Percentiles rank a stretch among this genome's conserved stretches.
phyloP scores from a whole-genome alignment of 2,113 vertebrate genomes.

The Vulpes vulpes region DNA sequence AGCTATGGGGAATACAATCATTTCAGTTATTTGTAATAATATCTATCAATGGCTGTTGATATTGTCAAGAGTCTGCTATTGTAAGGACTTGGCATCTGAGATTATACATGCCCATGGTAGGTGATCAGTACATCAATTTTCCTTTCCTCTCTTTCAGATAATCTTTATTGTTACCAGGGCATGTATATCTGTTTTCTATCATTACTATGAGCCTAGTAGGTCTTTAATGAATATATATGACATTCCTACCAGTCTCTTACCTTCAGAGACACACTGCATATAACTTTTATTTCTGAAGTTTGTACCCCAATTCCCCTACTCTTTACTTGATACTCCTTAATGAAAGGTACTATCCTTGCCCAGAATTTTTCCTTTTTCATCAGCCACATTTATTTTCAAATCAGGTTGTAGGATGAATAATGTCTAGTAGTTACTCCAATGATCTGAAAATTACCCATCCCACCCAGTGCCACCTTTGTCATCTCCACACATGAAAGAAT shows the following conservation, averaged over 20 bases:
- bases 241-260: neutral
- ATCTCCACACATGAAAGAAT: constrained; percentile 61
- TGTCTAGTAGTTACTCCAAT: neutral
- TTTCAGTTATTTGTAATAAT: constrained; percentile 26
- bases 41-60: neutral
- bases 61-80: neutral
- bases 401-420: constrained; percentile 43
- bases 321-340: neutral
- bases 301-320: neutral
- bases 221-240: neutral
- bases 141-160: neutral
- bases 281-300: neutral
- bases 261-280: neutral
- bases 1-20: neutral
- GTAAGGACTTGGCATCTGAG: neutral
- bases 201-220: neutral
- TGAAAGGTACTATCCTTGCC: neutral
- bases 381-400: constrained; percentile 51
- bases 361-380: neutral
- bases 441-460: constrained; percentile 50
- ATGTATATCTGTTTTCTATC: neutral
- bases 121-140: neutral
- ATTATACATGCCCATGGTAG: neutral
- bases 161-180: neutral
- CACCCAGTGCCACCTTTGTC: constrained; percentile 29